Conservation (phyloP, 2,888 invertebrate species). For the Sphaeridia pumilis region DNA sequence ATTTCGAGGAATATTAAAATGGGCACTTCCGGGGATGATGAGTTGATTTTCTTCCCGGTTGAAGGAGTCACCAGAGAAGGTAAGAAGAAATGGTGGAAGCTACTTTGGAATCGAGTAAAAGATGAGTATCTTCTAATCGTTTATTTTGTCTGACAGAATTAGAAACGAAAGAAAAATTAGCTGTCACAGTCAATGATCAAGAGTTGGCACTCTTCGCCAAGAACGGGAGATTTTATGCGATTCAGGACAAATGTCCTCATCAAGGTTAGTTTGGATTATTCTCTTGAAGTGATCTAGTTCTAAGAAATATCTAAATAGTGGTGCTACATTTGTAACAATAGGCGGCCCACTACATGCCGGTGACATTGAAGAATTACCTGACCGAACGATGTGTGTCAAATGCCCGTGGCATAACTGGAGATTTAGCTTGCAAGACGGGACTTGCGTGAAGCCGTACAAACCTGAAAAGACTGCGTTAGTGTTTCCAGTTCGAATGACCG, state of each 20-base stretch:
- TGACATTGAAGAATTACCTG: conserved; percentile 31
- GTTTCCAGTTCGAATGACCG: conserved; percentile 24
- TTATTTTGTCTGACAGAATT: too few species aligned
- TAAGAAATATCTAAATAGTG: too few species aligned
- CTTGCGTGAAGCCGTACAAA: conserved; percentile 23
- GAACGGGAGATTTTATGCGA: conserved; percentile 22
- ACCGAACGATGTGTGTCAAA: conserved; percentile 23
- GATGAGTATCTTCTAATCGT: too few species aligned
- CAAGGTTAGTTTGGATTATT: conserved; percentile 16
- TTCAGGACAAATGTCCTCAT: conserved; percentile 32
- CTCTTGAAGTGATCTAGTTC: too few species aligned
- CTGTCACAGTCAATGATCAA: conserved; percentile 26
- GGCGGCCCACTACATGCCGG: conserved; percentile 27
- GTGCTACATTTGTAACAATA: too few species aligned
- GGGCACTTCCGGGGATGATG: conserved; percentile 15
- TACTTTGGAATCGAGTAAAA: background rate
- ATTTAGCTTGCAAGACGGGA: conserved; percentile 26
- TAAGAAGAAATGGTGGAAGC: conserved; percentile 1
- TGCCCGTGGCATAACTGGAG: conserved; percentile 34
- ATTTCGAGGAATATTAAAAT: too few species aligned
- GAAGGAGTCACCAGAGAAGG: conserved; percentile 23
- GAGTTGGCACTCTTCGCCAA: conserved; percentile 24
- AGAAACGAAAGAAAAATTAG: too few species aligned
- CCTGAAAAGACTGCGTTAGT: conserved; percentile 16
- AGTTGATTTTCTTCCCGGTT: conserved; percentile 20